These are phyloP conservation scores for Stegodyphus dumicola DNA, from an alignment of 1,140 invertebrate genomes.

Conservation along the genomic window DNA sequence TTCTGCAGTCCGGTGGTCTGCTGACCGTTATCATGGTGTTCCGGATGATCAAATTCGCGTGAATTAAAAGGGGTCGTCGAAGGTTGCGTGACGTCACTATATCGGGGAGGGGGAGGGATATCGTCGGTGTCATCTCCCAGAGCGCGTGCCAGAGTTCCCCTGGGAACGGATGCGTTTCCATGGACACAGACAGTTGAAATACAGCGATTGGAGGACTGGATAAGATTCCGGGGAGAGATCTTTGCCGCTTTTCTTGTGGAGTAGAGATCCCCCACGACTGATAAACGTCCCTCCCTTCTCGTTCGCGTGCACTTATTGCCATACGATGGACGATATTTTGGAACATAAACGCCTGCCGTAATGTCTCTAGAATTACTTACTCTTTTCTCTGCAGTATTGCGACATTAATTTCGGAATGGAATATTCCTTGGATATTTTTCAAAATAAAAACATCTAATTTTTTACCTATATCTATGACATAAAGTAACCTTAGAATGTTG, in stretches of 20 bases:
- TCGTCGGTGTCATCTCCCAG: constrained; percentile 35
- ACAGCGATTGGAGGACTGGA: constrained; percentile 37
- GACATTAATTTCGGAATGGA: no score
- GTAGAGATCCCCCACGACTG: constrained; percentile 19
- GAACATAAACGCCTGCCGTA: no score
- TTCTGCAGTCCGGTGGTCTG: background rate
- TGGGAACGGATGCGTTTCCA: constrained; percentile 50
- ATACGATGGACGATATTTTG: no score
- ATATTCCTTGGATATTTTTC: no score
- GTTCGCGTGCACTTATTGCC: background rate
- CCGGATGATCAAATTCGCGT: constrained; percentile 45
- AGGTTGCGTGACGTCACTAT: constrained; percentile 33
- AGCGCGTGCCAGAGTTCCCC: constrained; percentile 31
- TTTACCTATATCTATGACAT: no score
- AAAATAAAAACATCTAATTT: no score
- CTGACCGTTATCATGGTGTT: constrained; percentile 35
- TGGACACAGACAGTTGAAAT: constrained; percentile 10
- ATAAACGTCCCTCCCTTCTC: constrained; percentile 11
- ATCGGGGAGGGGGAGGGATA: background rate
- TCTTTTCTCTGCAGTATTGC: no score
- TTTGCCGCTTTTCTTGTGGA: constrained; percentile 21
- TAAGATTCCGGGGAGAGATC: constrained; percentile 47
- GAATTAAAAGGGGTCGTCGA: constrained; percentile 50
- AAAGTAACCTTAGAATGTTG: no score
- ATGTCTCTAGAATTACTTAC: no score